A percentile compares a stretch with the other conserved stretches of the same genome.
Conservation (phyloP, 2,888 invertebrate species). For the Catocala nupta region DNA sequence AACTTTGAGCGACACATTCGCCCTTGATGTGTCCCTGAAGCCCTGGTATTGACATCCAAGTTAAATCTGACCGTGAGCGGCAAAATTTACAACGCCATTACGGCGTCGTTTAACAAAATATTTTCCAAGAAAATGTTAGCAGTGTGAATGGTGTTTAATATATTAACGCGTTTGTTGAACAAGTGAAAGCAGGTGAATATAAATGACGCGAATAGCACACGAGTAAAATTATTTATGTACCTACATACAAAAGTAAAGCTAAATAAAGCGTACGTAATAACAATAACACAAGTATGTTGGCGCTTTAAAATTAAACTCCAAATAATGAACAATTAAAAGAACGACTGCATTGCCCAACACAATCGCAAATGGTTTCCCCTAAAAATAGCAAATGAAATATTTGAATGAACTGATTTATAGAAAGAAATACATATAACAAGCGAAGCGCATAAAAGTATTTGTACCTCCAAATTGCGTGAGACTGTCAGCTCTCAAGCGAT, state of each 20-base stretch:
- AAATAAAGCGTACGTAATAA: conserved; percentile 1
- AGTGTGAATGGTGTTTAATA: not conserved
- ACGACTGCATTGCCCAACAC: too few relatives aligned
- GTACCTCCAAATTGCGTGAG: conserved; percentile 96
- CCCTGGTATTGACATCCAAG: not conserved
- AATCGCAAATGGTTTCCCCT: not conserved
- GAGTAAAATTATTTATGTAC: not conserved
- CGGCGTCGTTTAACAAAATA: not conserved
- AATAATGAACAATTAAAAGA: too few relatives aligned
- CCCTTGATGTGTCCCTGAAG: conserved; percentile 17
- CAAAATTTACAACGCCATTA: not conserved
- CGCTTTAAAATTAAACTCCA: too few relatives aligned
- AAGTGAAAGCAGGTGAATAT: not conserved
- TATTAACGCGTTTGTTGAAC: not conserved
- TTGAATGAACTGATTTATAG: conserved; percentile 4
- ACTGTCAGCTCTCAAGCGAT: conserved; percentile 97
- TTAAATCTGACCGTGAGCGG: conserved; percentile 7
- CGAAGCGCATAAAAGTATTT: conserved; percentile 57
- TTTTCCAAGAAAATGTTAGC: too few relatives aligned
- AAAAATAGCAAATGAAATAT: conserved; percentile 2
- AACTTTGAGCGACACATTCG: conserved; percentile 10
- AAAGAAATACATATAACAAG: conserved; percentile 23
- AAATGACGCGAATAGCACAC: not conserved
- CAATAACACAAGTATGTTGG: too few relatives aligned
- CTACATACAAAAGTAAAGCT: not conserved